These are phyloP conservation scores for Prionace glauca DNA, from an alignment of 2,797 vertebrate genomes.

Conservation along the genomic window DNA sequence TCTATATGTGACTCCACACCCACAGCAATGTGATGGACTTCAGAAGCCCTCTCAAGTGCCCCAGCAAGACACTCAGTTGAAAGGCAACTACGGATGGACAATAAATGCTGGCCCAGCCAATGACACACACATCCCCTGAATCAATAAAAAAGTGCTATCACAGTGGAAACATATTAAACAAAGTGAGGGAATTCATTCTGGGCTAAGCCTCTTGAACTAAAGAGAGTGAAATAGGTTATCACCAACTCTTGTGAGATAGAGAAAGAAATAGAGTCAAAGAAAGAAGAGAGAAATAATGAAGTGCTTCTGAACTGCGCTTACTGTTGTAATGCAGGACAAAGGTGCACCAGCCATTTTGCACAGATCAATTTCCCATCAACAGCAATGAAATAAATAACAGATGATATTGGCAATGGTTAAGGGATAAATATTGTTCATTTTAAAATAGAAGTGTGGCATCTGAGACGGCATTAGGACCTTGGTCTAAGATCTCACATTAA, in stretches of 20 bases:
- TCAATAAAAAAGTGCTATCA: background rate
- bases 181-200: background rate
- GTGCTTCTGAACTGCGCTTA: background rate
- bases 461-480: background rate
- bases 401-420: background rate
- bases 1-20: too few relatives aligned
- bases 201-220: background rate
- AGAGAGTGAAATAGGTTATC: background rate
- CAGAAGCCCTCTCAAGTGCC: too few relatives aligned
- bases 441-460: background rate
- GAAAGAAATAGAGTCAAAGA: background rate
- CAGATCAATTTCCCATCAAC: background rate
- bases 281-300: background rate
- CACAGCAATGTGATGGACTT: too few relatives aligned
- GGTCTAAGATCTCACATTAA: too few relatives aligned
- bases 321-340: too few relatives aligned
- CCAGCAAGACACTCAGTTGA: too few relatives aligned
- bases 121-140: too few relatives aligned
- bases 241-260: background rate
- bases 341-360: background rate
- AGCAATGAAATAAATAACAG: background rate
- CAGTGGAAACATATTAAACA: background rate
- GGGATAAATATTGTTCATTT: background rate
- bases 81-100: too few relatives aligned
- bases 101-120: too few relatives aligned